Evolutionary conservation across 2,888 invertebrate genomes (phyloP), one percentile per base, ranked within the genome.

Genomic region (Tyria jacobaeae): DNA sequence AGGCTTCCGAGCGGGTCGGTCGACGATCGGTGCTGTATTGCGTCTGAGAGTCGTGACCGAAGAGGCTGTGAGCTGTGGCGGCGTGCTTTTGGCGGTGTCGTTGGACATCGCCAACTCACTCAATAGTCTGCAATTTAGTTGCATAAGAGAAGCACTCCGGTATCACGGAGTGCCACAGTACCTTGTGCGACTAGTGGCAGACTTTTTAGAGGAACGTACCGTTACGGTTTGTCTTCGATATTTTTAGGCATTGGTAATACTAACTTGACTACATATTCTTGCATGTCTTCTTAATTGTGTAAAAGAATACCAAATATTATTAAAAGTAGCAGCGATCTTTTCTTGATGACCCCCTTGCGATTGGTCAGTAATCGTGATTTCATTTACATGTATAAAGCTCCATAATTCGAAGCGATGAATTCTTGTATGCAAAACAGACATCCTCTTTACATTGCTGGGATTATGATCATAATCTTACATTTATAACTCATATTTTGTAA

Each of bases 401-500:
- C 17, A 51, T 17, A 56, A 50, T 17, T 39, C 27, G 5, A 37
- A 47, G 14, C 21, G 37, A 35, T 50, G 35, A 56, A 61, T 56
- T 34, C 50, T 39, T 54, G 24, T 17, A 25, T 39, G 44, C 49
- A 44, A 50, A 39, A 50, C 41, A 56, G 5, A 55, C 24, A 50
- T 56, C 21, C 24, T 24, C 56, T 37, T 44, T 52, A 55, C 31
- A 39, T 48, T 12, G 37, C n/a, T 51, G n/a, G 21, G 24, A 59
- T 37, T 17, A 44, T 61, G 41, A 51, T 21, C 47, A 60, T 49
- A 63, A 55, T 59, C 62, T 55, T 25, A 59, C 59, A 37, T 41
- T 57, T 59, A 55, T 24, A 51, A 56, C 47, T 47, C 47, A 56
- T 51, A 53, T 60, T 60, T 60, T 55, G 54, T 60, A 60, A 53